Evolutionary conservation across 30 jellyfish, hydroid and myxozoan species (phyloP).

Genomic region (Clytia hemisphaerica): DNA sequence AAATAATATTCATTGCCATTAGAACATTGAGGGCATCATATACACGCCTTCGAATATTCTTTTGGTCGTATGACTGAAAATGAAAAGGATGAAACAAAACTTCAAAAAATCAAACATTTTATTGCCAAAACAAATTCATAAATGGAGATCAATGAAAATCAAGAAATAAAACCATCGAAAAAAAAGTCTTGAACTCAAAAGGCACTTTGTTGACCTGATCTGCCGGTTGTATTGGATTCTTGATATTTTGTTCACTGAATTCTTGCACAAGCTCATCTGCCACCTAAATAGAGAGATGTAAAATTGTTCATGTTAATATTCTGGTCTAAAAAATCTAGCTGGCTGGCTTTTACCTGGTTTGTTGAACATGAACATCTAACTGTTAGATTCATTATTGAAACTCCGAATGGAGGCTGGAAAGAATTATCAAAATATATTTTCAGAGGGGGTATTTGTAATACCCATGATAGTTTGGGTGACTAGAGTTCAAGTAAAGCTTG

Average conservation of each 20-base stretch:
- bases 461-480: no score
- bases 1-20: constrained; percentile 99
- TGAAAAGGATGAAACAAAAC: background rate
- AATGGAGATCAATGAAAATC: background rate
- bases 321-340: no score
- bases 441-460: no score
- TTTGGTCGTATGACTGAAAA: constrained; percentile 85
- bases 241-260: constrained; percentile 68
- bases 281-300: no score
- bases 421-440: no score
- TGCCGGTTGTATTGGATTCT: background rate
- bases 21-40: constrained; percentile 98
- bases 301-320: no score
- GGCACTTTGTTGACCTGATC: constrained; percentile 44
- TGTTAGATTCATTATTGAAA: no score
- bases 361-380: no score
- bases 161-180: background rate
- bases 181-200: background rate
- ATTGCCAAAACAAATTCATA: background rate
- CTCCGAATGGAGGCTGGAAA: no score
- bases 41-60: constrained; percentile 95
- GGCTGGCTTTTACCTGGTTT: no score
- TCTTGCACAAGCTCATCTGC: constrained; percentile 99
- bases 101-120: background rate
- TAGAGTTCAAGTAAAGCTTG: no score